A percentile compares a stretch with the other conserved stretches of the same genome.
These are phyloP conservation scores for Asbolus verrucosus DNA, from an alignment of 1,140 invertebrate genomes.

Conservation along the genomic window DNA sequence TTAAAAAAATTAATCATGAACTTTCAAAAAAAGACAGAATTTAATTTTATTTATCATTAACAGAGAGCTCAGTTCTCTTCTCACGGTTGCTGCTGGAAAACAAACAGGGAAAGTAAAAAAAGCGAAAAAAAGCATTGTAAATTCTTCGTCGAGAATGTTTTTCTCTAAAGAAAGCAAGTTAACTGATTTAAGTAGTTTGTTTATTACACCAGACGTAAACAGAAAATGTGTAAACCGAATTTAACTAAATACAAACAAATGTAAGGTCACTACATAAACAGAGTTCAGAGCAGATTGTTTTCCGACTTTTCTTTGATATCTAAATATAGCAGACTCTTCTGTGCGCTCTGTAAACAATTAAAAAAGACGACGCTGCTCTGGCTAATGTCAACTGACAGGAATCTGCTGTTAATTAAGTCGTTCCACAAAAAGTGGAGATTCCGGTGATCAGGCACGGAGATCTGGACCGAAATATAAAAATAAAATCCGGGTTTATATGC, in stretches of 20 bases:
- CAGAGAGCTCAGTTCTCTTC: too few species aligned
- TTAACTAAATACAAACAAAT: constrained; percentile 42
- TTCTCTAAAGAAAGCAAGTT: neutral
- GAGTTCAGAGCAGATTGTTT: constrained; percentile 23
- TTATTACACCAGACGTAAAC: constrained; percentile 24
- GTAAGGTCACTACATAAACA: constrained; percentile 38
- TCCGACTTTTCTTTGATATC: constrained; percentile 23
- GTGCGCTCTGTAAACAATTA: constrained; percentile 16
- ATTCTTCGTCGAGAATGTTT: too few species aligned
- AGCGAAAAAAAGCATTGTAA: neutral
- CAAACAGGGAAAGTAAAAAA: constrained; percentile 1
- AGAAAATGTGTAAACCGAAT: constrained; percentile 21
- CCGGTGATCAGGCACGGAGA: too few species aligned
- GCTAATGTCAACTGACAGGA: neutral
- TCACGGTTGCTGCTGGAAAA: too few species aligned
- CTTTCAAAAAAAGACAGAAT: too few species aligned
- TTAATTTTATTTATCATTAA: too few species aligned
- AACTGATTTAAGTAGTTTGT: constrained; percentile 30
- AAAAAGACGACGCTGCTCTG: constrained; percentile 2
- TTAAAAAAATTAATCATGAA: too few species aligned
- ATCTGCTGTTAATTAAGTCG: too few species aligned
- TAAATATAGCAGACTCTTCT: constrained; percentile 18
- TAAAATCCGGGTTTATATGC: neutral
- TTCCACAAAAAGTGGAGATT: too few species aligned
- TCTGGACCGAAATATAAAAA: too few species aligned